phyloP scores from a whole-genome alignment of 2,888 invertebrate species.

The Leucophora obtusa region DNA sequence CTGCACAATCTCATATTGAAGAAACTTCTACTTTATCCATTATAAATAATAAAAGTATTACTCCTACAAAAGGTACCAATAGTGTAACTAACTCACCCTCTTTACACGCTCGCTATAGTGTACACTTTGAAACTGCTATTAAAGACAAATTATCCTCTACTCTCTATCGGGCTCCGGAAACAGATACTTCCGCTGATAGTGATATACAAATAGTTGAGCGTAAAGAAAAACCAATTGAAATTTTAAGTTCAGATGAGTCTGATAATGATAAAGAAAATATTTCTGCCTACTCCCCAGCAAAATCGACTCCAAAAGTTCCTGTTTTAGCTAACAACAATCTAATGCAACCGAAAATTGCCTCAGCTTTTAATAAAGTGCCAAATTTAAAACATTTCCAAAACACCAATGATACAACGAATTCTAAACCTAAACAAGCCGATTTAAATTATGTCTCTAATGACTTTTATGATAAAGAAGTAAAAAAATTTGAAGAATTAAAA shows the following conservation, averaged over 20 bases:
- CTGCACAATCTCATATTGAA: constrained; percentile 13
- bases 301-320: constrained; percentile 24
- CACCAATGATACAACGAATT: background rate
- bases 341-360: constrained; percentile 71
- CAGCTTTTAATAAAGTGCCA: constrained; percentile 21
- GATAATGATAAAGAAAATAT: constrained; percentile 63
- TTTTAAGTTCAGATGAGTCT: constrained; percentile 67
- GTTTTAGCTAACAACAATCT: constrained; percentile 33
- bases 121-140: constrained; percentile 69
- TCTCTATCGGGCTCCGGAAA: constrained; percentile 58
- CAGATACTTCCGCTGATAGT: constrained; percentile 64
- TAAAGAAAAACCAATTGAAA: constrained; percentile 70
- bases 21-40: background rate
- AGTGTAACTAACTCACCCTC: constrained; percentile 50
- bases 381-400: constrained; percentile 25
- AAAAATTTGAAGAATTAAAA: constrained; percentile 79
- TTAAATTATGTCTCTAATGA: constrained; percentile 68
- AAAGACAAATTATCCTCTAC: constrained; percentile 72
- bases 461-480: constrained; percentile 78
- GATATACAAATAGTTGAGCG: constrained; percentile 70
- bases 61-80: background rate
- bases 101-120: constrained; percentile 68
- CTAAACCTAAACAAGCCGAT: background rate
- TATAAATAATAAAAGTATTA: background rate
- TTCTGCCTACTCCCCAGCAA: constrained; percentile 1